phyloP scores from a whole-genome alignment of 2,113 vertebrate species.

The Capreolus pygargus region DNA sequence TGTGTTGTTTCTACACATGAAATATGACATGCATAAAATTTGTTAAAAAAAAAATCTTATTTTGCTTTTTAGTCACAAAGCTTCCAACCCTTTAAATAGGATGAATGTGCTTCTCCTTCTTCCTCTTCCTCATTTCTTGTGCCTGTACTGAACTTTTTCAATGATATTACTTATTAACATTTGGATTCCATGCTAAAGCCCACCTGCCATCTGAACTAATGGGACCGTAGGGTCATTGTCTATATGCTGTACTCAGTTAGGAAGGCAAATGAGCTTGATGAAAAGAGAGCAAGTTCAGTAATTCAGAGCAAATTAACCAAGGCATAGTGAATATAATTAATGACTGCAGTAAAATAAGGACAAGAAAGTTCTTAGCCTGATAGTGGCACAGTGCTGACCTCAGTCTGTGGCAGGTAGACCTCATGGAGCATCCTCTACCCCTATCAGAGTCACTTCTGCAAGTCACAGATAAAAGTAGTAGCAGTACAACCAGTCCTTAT shows the following conservation, averaged over 20 bases:
- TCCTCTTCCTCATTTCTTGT: background rate
- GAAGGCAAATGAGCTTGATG: constrained; percentile 45
- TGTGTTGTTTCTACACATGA: background rate
- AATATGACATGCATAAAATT: constrained; percentile 11
- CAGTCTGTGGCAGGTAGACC: background rate
- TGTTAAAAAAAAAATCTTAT: background rate
- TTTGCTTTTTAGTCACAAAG: constrained; percentile 1
- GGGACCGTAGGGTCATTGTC: background rate
- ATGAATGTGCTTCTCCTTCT: background rate
- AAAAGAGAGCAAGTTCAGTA: constrained; percentile 25
- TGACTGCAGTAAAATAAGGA: background rate
- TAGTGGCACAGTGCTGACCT: background rate
- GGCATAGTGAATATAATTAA: constrained; percentile 8
- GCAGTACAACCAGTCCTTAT: background rate
- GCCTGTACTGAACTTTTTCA: background rate
- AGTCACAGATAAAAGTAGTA: background rate
- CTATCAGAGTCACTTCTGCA: background rate
- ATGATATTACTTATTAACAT: background rate
- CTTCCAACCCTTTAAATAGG: background rate
- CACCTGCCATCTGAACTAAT: constrained; percentile 23
- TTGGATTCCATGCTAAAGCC: constrained; percentile 37
- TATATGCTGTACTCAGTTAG: background rate
- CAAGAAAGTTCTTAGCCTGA: background rate
- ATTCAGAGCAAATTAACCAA: constrained; percentile 11
- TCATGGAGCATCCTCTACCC: background rate